These are phyloP conservation scores for Tortricodes alternella DNA, from an alignment of 2,888 invertebrate species.

Conservation along the genomic window DNA sequence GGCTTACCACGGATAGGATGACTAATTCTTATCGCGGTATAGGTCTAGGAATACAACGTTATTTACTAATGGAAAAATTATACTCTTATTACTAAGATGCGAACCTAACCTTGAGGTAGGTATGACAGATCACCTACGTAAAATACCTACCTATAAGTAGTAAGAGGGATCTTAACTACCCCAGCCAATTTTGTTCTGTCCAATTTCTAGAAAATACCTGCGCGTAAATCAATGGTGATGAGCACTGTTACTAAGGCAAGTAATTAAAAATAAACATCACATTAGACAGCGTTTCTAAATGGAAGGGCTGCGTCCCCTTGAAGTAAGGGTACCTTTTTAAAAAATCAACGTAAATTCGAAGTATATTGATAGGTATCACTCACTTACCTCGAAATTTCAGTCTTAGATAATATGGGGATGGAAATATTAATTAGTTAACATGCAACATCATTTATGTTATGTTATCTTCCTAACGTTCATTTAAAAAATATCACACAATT, in stretches of 20 bases:
- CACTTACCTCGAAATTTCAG: too few species aligned
- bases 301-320: slow-evolving; percentile 24
- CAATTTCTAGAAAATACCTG: neutral
- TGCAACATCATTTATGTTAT: too few species aligned
- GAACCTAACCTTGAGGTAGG: slow-evolving; percentile 14
- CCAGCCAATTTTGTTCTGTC: neutral
- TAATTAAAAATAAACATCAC: slow-evolving; percentile 11
- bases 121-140: neutral
- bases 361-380: too few species aligned
- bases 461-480: too few species aligned
- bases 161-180: neutral
- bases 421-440: too few species aligned
- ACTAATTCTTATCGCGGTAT: slow-evolving; percentile 61
- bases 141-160: neutral
- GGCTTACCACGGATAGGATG: slow-evolving; percentile 44
- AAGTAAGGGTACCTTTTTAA: too few species aligned
- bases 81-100: slow-evolving; percentile 25
- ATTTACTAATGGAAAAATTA: slow-evolving; percentile 57
- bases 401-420: too few species aligned
- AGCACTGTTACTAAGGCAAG: neutral
- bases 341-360: too few species aligned
- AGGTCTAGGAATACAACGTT: slow-evolving; percentile 50
- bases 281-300: slow-evolving; percentile 6
- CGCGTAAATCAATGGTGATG: neutral
- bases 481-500: too few species aligned